phyloP scores from a whole-genome alignment of 2,888 invertebrate genomes.

The Aradus depressus region DNA sequence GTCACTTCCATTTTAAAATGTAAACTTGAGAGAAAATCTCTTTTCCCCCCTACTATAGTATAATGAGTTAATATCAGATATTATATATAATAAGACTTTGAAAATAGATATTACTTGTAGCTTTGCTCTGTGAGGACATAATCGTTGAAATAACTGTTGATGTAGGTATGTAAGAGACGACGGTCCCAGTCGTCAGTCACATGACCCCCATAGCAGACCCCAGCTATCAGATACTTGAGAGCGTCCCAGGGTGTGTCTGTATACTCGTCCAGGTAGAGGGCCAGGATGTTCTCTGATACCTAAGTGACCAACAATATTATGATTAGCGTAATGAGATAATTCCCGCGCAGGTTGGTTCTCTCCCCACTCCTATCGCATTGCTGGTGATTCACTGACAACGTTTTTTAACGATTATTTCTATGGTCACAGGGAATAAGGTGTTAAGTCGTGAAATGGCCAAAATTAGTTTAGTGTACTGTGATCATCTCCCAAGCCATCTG shows the following conservation, averaged over 20 bases:
- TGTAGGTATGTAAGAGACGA: conserved; percentile 67
- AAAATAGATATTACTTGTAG: conserved; percentile 9
- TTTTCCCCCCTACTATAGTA: too few species aligned
- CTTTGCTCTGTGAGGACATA: neutral
- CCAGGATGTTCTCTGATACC: conserved; percentile 72
- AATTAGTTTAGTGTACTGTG: too few species aligned
- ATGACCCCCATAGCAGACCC: conserved; percentile 82
- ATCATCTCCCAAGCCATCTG: too few species aligned
- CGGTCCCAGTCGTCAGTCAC: conserved; percentile 64
- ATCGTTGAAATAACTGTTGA: conserved; percentile 50
- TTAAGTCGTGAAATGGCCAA: too few species aligned
- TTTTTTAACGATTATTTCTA: too few species aligned
- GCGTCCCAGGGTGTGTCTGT: conserved; percentile 86
- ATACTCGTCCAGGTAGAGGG: conserved; percentile 75
- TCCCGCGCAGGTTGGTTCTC: neutral
- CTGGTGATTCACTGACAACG: too few species aligned
- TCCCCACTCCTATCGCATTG: neutral
- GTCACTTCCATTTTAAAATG: too few species aligned
- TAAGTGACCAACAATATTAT: conserved; percentile 36
- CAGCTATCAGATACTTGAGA: conserved; percentile 74
- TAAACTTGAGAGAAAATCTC: too few species aligned
- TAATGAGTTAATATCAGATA: neutral
- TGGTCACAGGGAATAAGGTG: too few species aligned
- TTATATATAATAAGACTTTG: conserved; percentile 1
- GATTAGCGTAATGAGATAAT: neutral